Evolutionary conservation across 2,113 vertebrate species (phyloP).

Genomic region (Ceuthmochares aereus): DNA sequence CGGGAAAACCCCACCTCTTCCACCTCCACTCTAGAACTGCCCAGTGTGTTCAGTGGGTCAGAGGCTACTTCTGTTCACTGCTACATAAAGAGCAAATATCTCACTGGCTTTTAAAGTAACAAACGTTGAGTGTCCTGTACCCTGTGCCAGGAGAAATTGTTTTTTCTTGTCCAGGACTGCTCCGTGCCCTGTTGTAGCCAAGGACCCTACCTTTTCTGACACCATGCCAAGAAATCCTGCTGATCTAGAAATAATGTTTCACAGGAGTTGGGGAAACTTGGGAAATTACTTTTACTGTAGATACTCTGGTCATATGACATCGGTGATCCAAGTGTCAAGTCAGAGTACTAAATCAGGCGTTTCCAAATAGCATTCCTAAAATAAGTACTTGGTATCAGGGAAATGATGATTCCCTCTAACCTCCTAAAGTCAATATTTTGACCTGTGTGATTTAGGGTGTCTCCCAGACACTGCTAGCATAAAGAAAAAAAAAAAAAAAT

Average conservation of each 20-base stretch:
- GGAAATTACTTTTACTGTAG: neutral
- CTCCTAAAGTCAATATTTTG: neutral
- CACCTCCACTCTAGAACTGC: neutral
- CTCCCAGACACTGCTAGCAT: neutral
- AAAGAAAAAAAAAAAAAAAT: neutral
- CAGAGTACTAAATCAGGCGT: neutral
- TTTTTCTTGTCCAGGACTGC: neutral
- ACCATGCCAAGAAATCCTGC: neutral
- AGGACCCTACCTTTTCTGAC: neutral
- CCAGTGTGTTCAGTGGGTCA: neutral
- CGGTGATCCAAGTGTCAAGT: neutral
- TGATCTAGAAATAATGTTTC: neutral
- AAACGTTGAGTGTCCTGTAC: rapidly evolving
- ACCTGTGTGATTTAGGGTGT: neutral
- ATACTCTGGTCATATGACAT: neutral
- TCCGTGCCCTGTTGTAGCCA: neutral
- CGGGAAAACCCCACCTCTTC: neutral
- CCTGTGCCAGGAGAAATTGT: neutral
- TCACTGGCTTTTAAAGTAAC: neutral
- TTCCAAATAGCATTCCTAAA: neutral
- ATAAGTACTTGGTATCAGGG: neutral
- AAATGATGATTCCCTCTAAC: neutral
- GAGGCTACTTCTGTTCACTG: neutral
- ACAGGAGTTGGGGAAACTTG: neutral
- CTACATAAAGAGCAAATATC: neutral